Conservation (phyloP, 92 coral and sea anemone species). For the Zoanthus sociatus region DNA sequence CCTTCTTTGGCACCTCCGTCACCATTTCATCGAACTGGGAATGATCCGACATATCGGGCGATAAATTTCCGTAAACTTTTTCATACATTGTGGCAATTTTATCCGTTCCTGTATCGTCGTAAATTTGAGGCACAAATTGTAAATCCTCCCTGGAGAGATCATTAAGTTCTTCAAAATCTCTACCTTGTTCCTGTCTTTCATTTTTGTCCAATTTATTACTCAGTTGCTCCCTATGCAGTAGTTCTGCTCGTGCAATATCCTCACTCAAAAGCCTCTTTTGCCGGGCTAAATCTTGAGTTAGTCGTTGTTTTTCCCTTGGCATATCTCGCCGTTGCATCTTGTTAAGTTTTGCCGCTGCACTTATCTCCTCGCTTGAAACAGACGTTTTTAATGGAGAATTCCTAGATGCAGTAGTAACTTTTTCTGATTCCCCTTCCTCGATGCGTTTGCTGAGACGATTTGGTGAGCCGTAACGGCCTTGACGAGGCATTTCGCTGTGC, state of each 20-base stretch:
- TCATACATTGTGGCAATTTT: constrained; percentile 77
- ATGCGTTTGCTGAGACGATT: constrained; percentile 52
- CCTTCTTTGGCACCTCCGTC: constrained; percentile 54
- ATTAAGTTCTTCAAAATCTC: constrained; percentile 48
- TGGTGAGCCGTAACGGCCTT: constrained; percentile 68
- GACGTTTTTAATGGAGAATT: constrained; percentile 39
- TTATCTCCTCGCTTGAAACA: constrained; percentile 40
- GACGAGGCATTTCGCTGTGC: constrained; percentile 66
- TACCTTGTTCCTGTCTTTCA: constrained; percentile 52
- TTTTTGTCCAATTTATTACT: constrained; percentile 60
- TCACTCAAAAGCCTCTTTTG: constrained; percentile 93
- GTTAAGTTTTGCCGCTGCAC: constrained; percentile 40
- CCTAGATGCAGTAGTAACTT: constrained; percentile 47
- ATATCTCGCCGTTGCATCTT: constrained; percentile 85
- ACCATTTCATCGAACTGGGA: constrained; percentile 35
- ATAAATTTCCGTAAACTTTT: constrained; percentile 74
- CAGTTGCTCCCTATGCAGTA: constrained; percentile 82
- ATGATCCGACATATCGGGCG: constrained; percentile 60
- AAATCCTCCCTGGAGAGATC: constrained; percentile 47
- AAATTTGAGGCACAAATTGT: constrained; percentile 39
- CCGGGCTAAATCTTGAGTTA: constrained; percentile 97
- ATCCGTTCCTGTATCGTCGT: constrained; percentile 56
- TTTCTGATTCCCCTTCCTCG: constrained; percentile 47
- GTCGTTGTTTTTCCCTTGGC: constrained; percentile 97
- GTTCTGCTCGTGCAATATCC: constrained; percentile 95